Percentiles rank a stretch among this genome's conserved stretches.
Evolutionary conservation across 1,140 invertebrate species (phyloP).

Genomic region (Saccostrea glomerata): DNA sequence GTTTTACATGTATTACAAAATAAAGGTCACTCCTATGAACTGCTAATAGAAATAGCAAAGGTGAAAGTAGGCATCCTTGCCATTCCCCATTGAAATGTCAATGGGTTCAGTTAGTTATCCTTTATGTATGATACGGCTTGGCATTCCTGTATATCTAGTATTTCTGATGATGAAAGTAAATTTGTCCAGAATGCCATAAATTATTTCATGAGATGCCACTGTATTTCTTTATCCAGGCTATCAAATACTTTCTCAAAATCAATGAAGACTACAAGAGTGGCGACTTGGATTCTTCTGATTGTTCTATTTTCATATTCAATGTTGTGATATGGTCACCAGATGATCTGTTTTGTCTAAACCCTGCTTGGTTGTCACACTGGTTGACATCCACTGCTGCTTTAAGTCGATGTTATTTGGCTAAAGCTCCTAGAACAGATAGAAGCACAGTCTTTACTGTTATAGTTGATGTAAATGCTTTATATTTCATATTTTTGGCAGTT

Average conservation of each 20-base stretch:
- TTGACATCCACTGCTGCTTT: conserved; percentile 50
- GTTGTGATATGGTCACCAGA: conserved; percentile 48
- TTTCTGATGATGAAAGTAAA: conserved; percentile 1
- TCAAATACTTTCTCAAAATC: conserved; percentile 39
- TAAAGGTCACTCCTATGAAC: background rate
- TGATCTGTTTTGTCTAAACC: conserved; percentile 52
- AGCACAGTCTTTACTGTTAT: conserved; percentile 58
- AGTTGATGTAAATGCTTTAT: conserved; percentile 60
- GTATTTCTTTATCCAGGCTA: conserved; percentile 11
- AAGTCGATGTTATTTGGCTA: conserved; percentile 49
- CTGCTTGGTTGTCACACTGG: conserved; percentile 56
- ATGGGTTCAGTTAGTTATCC: conserved; percentile 2
- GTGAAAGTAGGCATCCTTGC: conserved; percentile 32
- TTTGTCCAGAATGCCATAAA: conserved; percentile 28
- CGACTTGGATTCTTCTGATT: background rate
- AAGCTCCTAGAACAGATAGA: conserved; percentile 61
- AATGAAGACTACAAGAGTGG: background rate
- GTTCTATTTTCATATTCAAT: conserved; percentile 22
- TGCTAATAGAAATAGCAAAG: background rate
- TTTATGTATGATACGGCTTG: conserved; percentile 10
- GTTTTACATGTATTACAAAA: too few species aligned
- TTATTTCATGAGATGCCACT: conserved; percentile 13
- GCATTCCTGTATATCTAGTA: background rate
- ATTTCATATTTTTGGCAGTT: conserved; percentile 65
- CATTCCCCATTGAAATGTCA: background rate